Percentiles rank a stretch among this genome's conserved stretches.
Conservation (phyloP, 1,140 invertebrate species). For the Pemphigus obesinymphae region DNA sequence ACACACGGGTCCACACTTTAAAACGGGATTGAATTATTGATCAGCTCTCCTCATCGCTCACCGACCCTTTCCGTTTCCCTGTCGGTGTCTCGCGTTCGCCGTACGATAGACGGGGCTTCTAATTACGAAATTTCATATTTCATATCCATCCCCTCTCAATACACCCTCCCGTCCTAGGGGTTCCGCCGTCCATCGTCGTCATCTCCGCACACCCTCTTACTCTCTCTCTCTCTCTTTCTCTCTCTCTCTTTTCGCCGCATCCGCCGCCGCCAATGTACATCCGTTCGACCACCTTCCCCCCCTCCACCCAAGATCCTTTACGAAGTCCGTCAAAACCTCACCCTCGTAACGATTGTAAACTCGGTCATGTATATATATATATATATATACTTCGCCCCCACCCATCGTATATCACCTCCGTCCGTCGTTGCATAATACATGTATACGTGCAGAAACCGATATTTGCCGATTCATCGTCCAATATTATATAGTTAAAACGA, state of each 20-base stretch:
- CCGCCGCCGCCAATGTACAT: background rate
- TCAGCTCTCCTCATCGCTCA: constrained; percentile 3
- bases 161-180: background rate
- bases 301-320: background rate
- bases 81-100: background rate
- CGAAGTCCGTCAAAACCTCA: constrained; percentile 33
- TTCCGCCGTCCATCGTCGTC: constrained; percentile 14
- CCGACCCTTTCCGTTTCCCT: background rate
- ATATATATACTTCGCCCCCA: background rate
- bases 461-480: background rate
- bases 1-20: constrained; percentile 10
- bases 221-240: background rate
- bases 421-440: background rate
- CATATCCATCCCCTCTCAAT: constrained; percentile 4
- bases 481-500: too few species aligned
- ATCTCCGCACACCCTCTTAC: background rate
- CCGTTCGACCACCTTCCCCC: background rate
- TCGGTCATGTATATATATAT: background rate
- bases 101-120: constrained; percentile 26
- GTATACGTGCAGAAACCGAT: background rate
- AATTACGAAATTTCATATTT: constrained; percentile 43
- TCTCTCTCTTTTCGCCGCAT: constrained; percentile 9
- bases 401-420: background rate
- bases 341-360: constrained; percentile 28
- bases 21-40: constrained; percentile 41